These are phyloP conservation scores for Acropora tenuis DNA, from an alignment of 64 coral and sea anemone genomes.

Conservation along the genomic window DNA sequence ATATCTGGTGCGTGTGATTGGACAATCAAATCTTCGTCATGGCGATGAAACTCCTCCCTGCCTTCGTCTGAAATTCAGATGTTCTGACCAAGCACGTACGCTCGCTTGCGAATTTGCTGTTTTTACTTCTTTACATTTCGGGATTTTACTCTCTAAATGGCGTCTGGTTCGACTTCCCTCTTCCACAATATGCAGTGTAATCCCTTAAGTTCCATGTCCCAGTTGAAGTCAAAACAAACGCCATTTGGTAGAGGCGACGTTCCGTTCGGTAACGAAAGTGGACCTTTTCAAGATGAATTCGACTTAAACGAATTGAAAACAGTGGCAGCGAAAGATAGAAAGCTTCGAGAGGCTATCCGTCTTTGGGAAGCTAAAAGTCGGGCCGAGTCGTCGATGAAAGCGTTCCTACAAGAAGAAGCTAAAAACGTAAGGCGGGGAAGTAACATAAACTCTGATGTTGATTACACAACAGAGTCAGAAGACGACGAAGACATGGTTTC, in stretches of 20 bases:
- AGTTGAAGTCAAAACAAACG: not conserved
- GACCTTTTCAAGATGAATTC: not conserved
- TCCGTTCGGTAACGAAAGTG: not conserved
- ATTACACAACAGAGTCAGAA: not conserved
- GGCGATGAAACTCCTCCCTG: not conserved
- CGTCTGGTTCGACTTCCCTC: constrained; percentile 9
- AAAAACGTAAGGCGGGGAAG: not conserved
- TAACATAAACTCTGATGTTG: not conserved
- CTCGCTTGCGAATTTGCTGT: not conserved
- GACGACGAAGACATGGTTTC: not conserved
- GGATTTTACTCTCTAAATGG: not conserved
- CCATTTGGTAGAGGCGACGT: not conserved
- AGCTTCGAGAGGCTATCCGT: not conserved
- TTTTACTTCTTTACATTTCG: not conserved
- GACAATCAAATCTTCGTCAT: not conserved
- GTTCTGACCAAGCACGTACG: not conserved
- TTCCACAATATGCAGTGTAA: not conserved
- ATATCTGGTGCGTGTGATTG: not conserved
- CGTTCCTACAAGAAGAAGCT: constrained; percentile 13
- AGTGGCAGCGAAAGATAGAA: constrained; percentile 12
- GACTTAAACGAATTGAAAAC: not conserved
- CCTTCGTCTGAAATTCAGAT: not conserved
- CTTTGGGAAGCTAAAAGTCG: not conserved
- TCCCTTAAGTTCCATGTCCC: not conserved
- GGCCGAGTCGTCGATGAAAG: not conserved